Evolutionary conservation across 2,888 invertebrate species (phyloP).

Genomic region (Autographa pulchrina): DNA sequence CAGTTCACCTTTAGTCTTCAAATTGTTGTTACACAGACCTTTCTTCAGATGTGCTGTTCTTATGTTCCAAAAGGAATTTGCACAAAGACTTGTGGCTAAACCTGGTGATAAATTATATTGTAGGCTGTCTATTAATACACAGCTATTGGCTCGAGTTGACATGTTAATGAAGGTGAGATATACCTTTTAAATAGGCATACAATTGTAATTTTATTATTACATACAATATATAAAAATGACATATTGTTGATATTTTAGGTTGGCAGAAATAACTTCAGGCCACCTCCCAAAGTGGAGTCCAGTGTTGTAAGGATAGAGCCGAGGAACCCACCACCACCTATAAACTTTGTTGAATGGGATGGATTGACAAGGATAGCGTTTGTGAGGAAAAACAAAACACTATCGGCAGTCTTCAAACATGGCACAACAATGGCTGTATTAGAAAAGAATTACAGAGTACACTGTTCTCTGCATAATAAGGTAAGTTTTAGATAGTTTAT

Average conservation of each 20-base stretch:
- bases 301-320: conserved; percentile 99
- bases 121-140: conserved; percentile 98
- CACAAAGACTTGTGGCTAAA: conserved; percentile 98
- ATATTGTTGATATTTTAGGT: conserved; percentile 87
- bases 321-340: conserved; percentile 98
- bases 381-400: conserved; percentile 98
- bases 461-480: conserved; percentile 96
- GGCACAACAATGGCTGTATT: conserved; percentile 94
- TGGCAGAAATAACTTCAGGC: conserved; percentile 99
- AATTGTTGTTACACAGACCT: conserved; percentile 95
- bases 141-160: conserved; percentile 97
- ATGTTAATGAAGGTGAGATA: conserved; percentile 96
- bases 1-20: conserved; percentile 98
- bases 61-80: conserved; percentile 99
- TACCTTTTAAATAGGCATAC: neutral
- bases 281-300: conserved; percentile 99
- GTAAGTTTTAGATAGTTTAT: conserved; percentile 57
- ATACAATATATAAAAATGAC: no score
- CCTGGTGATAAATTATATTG: conserved; percentile 99
- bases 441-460: conserved; percentile 97
- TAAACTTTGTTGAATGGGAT: conserved; percentile 99
- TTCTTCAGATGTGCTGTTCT: conserved; percentile 98
- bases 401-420: conserved; percentile 96
- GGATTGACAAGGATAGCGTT: conserved; percentile 98
- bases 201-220: no score